Evolutionary conservation across 2,888 invertebrate species (phyloP).

Genomic region (Hirtodrosophila cameraria): DNA sequence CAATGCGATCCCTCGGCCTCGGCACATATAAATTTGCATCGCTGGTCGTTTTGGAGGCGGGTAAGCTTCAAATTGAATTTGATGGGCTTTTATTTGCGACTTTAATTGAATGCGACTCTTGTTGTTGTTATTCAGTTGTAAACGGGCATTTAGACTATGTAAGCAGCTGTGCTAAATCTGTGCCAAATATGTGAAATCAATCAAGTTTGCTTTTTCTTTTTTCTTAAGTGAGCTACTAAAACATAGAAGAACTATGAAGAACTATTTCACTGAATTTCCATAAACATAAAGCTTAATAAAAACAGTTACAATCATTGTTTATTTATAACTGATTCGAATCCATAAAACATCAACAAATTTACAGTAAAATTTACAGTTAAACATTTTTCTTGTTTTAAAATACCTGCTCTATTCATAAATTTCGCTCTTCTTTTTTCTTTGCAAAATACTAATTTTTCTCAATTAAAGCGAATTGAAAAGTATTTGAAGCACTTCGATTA

Average conservation of each 20-base stretch:
- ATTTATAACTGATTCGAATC: too few species aligned
- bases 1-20: slow-evolving; percentile 43
- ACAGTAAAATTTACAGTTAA: too few species aligned
- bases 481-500: slow-evolving; percentile 4
- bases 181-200: too few species aligned
- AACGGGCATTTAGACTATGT: slow-evolving; percentile 16
- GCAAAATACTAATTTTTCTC: neutral
- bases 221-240: too few species aligned
- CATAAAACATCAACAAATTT: too few species aligned
- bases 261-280: too few species aligned
- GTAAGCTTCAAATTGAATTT: slow-evolving; percentile 59
- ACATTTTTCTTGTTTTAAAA: too few species aligned
- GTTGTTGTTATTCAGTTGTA: neutral
- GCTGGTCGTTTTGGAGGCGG: slow-evolving; percentile 17
- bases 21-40: slow-evolving; percentile 61
- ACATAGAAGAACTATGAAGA: too few species aligned
- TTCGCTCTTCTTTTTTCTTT: neutral
- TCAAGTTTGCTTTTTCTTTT: too few species aligned
- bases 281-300: too few species aligned
- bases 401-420: too few species aligned
- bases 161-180: slow-evolving; percentile 15
- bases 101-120: slow-evolving; percentile 57
- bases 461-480: neutral
- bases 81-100: slow-evolving; percentile 55
- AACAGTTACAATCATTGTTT: too few species aligned